Evolutionary conservation across 2,888 invertebrate species (phyloP), one percentile per base, ranked within the genome.

Genomic region (Rhopalosiphum nymphaeae): DNA sequence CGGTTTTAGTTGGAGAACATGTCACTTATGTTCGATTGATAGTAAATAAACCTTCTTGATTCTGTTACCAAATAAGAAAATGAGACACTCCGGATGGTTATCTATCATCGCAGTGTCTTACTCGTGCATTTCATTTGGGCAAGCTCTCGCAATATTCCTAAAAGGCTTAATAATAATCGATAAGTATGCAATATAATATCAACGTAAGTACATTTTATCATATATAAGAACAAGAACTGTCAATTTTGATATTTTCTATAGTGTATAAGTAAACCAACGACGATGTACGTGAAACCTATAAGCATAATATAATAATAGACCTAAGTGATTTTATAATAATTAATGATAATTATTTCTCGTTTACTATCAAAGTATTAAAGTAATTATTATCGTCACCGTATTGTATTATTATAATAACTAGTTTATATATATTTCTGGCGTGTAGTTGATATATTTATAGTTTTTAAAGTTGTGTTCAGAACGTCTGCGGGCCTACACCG

Each of bases 21-120:
- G 86, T 86, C 86, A 86, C 86, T 86, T 86, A 86, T 29, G 29
- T 86, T 46, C 13, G 46, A 86, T 86, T 86, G 86, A 86, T 86
- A 44, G 86, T 46, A 16, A 86, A 78, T 36, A 21, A 21, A n/a
- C 86, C 86, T n/a, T 13, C 29, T 86, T 46, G 29, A 29, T n/a
- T 86, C 46, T 16, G 7, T 46, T 5, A 7, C 46, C 13, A 7
- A 86, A 49, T 29, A 16, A 46, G 86, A 86, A 29, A 49, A 21
- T 3, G 2, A 86, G 16, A n/a, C 29, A 49, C 86, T 86, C 29
- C 29, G 29, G 16, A 29, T 7, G 86, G 86, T 29, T 86, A 86
- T 86, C 86, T 86, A 86, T 86, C 86, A 86, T 29, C 78, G 21
- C 9, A 21, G 78, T 78, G 78, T 78, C 21, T 36, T 36, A 9